These are phyloP conservation scores for Paramacrobiotus metropolitanus DNA, from an alignment of 1,140 invertebrate genomes.

Conservation along the genomic window DNA sequence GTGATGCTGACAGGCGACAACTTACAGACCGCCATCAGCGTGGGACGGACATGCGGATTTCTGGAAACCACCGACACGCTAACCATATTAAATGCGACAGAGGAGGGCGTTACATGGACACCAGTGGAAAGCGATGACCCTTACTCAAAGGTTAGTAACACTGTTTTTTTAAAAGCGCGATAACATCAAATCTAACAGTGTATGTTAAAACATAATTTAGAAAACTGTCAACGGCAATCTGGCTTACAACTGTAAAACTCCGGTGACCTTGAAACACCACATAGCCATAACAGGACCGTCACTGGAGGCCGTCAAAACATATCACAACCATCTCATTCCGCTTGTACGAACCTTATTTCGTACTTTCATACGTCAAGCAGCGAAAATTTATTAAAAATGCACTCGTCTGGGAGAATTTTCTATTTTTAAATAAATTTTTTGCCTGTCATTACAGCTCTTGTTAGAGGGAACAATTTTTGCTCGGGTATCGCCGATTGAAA, in stretches of 20 bases:
- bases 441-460: slow-evolving; percentile 31
- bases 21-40: slow-evolving; percentile 78
- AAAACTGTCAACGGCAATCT: too few relatives aligned
- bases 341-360: slow-evolving; percentile 45
- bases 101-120: too few relatives aligned
- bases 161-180: too few relatives aligned
- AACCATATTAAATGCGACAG: too few relatives aligned
- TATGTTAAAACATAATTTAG: too few relatives aligned
- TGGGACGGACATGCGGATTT: slow-evolving; percentile 82
- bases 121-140: too few relatives aligned
- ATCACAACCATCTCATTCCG: too few relatives aligned
- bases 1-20: slow-evolving; percentile 99
- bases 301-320: too few relatives aligned
- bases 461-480: slow-evolving; percentile 25
- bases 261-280: not conserved
- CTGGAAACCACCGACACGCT: slow-evolving; percentile 42
- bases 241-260: too few relatives aligned
- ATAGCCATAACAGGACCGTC: not conserved
- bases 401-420: not conserved
- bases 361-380: not conserved
- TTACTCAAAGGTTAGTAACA: too few relatives aligned
- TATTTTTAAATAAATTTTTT: slow-evolving; percentile 8
- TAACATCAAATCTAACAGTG: too few relatives aligned
- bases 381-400: not conserved
- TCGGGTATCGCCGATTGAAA: slow-evolving; percentile 31